Conservation (phyloP, 1,140 invertebrate genomes). For the Scaptomyza hsui region DNA sequence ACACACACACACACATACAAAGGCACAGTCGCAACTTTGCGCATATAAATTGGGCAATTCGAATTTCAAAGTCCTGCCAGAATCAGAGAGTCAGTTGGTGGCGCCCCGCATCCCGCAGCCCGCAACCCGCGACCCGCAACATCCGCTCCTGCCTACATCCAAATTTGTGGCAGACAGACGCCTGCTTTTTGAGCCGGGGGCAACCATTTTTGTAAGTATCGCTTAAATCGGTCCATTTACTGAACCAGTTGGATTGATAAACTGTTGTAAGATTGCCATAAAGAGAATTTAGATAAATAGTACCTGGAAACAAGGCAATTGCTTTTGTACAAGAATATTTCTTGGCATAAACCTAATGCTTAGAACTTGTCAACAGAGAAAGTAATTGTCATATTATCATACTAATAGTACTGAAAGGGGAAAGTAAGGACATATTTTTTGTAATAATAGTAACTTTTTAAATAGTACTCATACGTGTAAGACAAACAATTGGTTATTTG, state of each 20-base stretch:
- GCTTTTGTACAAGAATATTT: no score
- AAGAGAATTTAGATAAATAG: background rate
- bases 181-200: conserved; percentile 1
- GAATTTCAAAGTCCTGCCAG: conserved; percentile 35
- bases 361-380: no score
- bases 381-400: no score
- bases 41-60: conserved; percentile 72
- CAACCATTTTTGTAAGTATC: conserved; percentile 23
- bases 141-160: background rate
- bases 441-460: no score
- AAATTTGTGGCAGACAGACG: conserved; percentile 12
- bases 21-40: conserved; percentile 53
- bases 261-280: background rate
- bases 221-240: conserved; percentile 30
- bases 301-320: background rate
- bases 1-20: background rate
- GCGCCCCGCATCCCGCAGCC: background rate
- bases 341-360: no score
- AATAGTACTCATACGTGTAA: no score
- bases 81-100: background rate
- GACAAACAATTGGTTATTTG: no score
- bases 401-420: no score
- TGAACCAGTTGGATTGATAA: conserved; percentile 1
- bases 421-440: no score
- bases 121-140: background rate